These are phyloP conservation scores for Andrena haemorrhoa DNA, from an alignment of 2,888 invertebrate species.

Conservation along the genomic window DNA sequence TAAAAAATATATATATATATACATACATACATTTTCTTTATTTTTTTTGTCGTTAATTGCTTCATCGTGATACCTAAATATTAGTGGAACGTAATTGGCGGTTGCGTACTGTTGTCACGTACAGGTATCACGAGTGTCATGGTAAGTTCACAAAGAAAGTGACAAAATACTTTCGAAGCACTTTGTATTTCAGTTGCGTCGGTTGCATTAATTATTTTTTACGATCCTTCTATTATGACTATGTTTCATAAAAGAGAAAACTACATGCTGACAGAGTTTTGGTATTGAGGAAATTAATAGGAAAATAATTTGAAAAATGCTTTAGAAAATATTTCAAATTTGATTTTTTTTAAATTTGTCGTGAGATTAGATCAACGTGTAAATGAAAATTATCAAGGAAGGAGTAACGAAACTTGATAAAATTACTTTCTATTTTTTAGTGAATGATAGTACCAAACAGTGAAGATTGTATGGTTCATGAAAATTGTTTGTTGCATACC, in stretches of 20 bases:
- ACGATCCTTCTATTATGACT: not conserved
- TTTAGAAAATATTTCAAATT: no score
- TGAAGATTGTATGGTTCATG: no score
- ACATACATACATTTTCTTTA: not conserved
- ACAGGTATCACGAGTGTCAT: constrained; percentile 45
- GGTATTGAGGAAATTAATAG: no score
- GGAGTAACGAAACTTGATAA: no score
- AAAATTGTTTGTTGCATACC: no score
- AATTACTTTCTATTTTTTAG: no score
- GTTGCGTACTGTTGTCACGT: constrained; percentile 34
- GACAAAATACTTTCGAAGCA: constrained; percentile 64
- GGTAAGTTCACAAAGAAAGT: constrained; percentile 36
- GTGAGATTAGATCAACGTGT: no score
- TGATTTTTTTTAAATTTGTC: not conserved
- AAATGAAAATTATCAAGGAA: no score
- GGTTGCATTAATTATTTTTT: constrained; percentile 7
- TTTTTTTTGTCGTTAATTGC: not conserved
- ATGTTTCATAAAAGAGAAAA: not conserved
- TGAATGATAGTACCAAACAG: no score
- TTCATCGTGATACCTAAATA: not conserved
- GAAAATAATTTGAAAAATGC: no score
- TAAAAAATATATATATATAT: no score
- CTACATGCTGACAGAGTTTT: not conserved
- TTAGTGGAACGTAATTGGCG: not conserved
- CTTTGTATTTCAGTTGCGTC: constrained; percentile 56